A percentile compares a stretch with the other conserved stretches of the same genome.
phyloP scores from a whole-genome alignment of 1,140 invertebrate species.

The Drosophila lacertosa region DNA sequence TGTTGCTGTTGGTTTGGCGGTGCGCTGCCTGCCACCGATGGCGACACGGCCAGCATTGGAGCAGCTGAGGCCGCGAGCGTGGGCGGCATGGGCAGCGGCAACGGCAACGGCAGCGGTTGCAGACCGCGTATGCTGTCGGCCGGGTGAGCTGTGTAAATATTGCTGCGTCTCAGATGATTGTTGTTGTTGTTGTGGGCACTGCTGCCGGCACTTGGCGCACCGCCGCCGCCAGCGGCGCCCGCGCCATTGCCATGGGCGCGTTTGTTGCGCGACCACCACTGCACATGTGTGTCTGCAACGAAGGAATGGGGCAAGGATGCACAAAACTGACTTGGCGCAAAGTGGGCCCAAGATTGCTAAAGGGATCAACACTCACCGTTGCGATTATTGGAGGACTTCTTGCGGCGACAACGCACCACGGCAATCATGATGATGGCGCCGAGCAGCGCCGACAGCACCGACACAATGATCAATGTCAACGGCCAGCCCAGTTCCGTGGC shows the following conservation, averaged over 20 bases:
- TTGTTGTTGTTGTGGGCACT: constrained; percentile 72
- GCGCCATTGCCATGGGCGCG: constrained; percentile 70
- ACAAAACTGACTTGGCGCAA: constrained; percentile 20
- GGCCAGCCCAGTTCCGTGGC: constrained; percentile 85
- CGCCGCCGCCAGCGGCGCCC: constrained; percentile 46
- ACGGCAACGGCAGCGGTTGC: constrained; percentile 57
- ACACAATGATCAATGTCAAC: constrained; percentile 85
- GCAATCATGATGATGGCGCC: constrained; percentile 85
- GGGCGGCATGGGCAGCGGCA: constrained; percentile 55
- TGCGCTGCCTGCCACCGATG: constrained; percentile 31
- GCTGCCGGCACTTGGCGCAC: constrained; percentile 47
- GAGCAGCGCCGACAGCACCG: constrained; percentile 85
- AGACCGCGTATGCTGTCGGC: constrained; percentile 80
- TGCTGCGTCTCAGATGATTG: constrained; percentile 81
- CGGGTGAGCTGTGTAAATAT: constrained; percentile 82
- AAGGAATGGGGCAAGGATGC: constrained; percentile 16
- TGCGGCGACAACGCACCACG: constrained; percentile 84
- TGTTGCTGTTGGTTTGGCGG: constrained; percentile 36
- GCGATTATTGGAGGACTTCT: constrained; percentile 82
- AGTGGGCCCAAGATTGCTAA: neutral
- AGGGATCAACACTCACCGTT: constrained; percentile 70
- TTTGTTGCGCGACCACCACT: constrained; percentile 83
- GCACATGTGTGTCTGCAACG: constrained; percentile 77
- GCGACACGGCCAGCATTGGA: constrained; percentile 38
- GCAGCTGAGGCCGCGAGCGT: constrained; percentile 31